Evolutionary conservation across 1,140 invertebrate species (phyloP).

Genomic region (Nebria ingens): DNA sequence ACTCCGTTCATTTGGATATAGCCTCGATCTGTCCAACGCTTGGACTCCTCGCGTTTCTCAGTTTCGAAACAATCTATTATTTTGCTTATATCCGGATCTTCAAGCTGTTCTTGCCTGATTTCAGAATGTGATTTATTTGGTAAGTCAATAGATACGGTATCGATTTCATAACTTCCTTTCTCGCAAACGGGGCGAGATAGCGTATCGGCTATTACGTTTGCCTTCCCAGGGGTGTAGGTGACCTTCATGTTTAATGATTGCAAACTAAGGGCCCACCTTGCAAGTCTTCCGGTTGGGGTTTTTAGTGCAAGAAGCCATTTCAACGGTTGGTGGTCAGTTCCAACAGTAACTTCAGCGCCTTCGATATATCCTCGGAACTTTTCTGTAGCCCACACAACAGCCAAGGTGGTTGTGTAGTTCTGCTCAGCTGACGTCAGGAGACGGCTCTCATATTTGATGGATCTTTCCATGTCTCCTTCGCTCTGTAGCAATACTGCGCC

Average conservation of each 20-base stretch:
- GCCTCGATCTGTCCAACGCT: neutral
- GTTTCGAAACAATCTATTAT: neutral
- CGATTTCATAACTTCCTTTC: slow-evolving; percentile 29
- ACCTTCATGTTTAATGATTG: slow-evolving; percentile 24
- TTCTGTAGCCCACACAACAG: slow-evolving; percentile 31
- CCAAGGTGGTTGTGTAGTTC: slow-evolving; percentile 32
- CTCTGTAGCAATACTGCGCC: slow-evolving; percentile 32
- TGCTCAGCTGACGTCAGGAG: slow-evolving; percentile 27
- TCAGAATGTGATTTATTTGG: neutral
- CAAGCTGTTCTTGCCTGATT: neutral
- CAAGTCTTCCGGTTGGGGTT: slow-evolving; percentile 28
- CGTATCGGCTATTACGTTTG: slow-evolving; percentile 23
- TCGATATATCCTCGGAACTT: slow-evolving; percentile 25
- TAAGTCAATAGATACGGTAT: neutral
- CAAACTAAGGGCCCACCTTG: slow-evolving; percentile 25
- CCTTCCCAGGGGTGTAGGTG: slow-evolving; percentile 23
- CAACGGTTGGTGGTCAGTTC: slow-evolving; percentile 36
- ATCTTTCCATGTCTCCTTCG: slow-evolving; percentile 26
- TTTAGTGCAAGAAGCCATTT: slow-evolving; percentile 36
- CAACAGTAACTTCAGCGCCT: slow-evolving; percentile 26
- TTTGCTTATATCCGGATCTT: neutral
- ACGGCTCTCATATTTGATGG: slow-evolving; percentile 35
- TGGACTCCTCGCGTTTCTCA: neutral
- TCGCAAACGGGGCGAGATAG: slow-evolving; percentile 15
- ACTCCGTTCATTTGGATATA: neutral